Base-by-base conservation (phyloP, 1,140 invertebrate species). In the Telenomus remus region DNA sequence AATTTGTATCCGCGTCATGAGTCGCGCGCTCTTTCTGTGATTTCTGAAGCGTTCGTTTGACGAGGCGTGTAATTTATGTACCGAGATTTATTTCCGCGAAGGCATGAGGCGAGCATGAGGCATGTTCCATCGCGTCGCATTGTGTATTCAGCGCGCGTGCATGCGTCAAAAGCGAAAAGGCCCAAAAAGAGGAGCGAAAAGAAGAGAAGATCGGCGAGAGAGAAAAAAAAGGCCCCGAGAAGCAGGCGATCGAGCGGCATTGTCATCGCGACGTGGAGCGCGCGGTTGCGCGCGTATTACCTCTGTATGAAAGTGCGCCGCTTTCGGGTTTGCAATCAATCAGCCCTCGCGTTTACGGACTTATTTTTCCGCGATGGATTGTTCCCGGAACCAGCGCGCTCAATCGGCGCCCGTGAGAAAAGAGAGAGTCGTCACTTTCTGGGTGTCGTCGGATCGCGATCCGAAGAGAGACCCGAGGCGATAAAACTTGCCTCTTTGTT, bases 321-420 rank as follows among this genome's bases (percentile, higher is more conserved):
- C 59, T 65, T 70, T 78, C 37, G 65, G 64, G 50, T 48, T 61
- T 53, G 78, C 76, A 77, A 81, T 81, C 79, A 80, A 83, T 83
- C 81, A 83, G 68, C 76, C 65, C 61, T 66, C 19, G 76, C 79
- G 64, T 81, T 79, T 81, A 65, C 64, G 57, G 74, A 39, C 37
- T 53, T 74, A 78, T 80, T 82, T 79, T 81, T 81, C 66, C 60
- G 59, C 59, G 35, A 74, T 81, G 79, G 79, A 83, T 80, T 80
- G 76, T 83, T 83, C 82, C 70, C 34, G 72, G 82, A 82, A 83
- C 66, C 72, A 6, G 54, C 57, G 50, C 37, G 61, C 68, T 66
- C 68, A 64, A 79, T 81, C 79, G 64, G 61, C 70, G 37, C n/a
- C 44, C 56, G 65, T 56, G 60, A 63, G 66, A 77, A 51, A 79